Evolutionary conservation across 2,113 vertebrate genomes (phyloP).

Genomic region (Illadopsis cleaveri): DNA sequence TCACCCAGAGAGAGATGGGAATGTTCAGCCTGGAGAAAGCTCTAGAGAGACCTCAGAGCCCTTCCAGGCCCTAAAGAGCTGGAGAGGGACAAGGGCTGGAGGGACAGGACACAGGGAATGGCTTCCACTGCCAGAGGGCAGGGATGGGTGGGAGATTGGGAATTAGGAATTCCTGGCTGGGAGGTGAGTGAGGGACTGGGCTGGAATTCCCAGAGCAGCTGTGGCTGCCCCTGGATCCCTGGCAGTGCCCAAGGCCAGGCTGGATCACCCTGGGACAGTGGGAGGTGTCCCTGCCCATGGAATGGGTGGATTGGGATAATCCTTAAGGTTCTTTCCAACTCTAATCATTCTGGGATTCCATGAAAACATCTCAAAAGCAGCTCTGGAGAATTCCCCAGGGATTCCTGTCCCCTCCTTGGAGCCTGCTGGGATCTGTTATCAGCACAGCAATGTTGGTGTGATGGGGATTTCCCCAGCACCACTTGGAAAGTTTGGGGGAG

Average conservation of each 20-base stretch:
- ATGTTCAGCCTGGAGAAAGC: not conserved
- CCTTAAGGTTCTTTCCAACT: not conserved
- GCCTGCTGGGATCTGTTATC: not conserved
- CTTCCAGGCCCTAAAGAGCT: not conserved
- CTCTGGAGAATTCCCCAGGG: not conserved
- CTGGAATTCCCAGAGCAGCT: not conserved
- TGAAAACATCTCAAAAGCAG: not conserved
- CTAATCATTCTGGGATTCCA: not conserved
- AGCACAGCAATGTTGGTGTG: not conserved
- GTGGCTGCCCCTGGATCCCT: not conserved
- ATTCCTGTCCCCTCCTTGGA: not conserved
- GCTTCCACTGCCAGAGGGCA: not conserved
- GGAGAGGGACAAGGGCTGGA: not conserved
- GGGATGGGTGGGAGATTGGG: not conserved
- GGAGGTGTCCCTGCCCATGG: not conserved
- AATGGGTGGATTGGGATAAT: not conserved
- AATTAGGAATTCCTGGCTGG: not conserved
- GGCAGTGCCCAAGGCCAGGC: fast-evolving
- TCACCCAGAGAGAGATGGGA: not conserved
- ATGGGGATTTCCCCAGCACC: not conserved
- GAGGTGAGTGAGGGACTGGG: fast-evolving
- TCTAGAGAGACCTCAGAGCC: not conserved
- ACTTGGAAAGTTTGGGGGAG: not conserved
- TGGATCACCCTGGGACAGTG: not conserved
- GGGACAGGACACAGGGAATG: not conserved